Evolutionary conservation across 2,797 vertebrate genomes (phyloP).

Genomic region (Hyperoplus immaculatus): DNA sequence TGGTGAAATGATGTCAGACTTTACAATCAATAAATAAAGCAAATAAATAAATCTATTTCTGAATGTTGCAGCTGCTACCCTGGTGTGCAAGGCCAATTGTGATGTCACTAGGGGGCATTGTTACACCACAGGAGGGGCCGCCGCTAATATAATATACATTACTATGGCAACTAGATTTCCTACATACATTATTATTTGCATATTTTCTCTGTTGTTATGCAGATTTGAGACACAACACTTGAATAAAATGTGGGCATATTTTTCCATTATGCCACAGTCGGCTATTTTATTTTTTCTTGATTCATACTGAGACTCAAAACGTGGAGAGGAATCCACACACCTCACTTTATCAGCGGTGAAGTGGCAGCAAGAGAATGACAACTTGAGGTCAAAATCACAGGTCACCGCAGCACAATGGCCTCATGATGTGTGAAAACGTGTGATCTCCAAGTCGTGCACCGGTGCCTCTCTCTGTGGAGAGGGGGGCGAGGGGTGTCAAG

Average conservation of each 20-base stretch:
- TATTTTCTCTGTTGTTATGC: constrained; percentile 9
- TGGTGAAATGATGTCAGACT: neutral
- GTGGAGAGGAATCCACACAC: constrained; percentile 29
- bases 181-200: constrained; percentile 20
- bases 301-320: neutral
- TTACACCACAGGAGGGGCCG: constrained; percentile 72
- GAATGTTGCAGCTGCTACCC: constrained; percentile 19
- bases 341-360: constrained; percentile 28
- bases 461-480: constrained; percentile 26
- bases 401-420: constrained; percentile 59
- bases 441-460: constrained; percentile 32
- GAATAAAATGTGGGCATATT: constrained; percentile 9
- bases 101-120: constrained; percentile 83
- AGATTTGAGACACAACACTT: neutral
- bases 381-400: constrained; percentile 65
- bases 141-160: constrained; percentile 60
- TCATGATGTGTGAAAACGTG: constrained; percentile 56
- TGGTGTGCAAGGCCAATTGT: constrained; percentile 40
- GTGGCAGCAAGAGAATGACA: constrained; percentile 44
- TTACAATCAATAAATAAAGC: neutral
- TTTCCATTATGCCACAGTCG: neutral
- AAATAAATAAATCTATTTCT: constrained; percentile 21
- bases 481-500: constrained; percentile 48
- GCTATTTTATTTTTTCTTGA: neutral
- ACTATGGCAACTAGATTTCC: constrained; percentile 72